Base-by-base conservation (phyloP, 2,113 vertebrate genomes). In the Xiphias gladius region DNA sequence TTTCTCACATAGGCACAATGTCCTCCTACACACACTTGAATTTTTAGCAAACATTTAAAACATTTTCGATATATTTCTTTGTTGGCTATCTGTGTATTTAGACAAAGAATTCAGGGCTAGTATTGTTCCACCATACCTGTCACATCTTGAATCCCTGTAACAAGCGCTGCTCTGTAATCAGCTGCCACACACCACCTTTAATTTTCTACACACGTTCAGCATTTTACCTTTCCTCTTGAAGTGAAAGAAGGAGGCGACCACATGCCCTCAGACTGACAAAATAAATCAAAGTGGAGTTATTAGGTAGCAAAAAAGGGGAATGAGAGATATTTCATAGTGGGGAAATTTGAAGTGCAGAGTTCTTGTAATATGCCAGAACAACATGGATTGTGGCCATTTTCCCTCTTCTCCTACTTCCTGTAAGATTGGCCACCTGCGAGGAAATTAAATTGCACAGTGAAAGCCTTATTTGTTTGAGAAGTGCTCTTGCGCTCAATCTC, bases 401-500 rank as follows among this genome's bases (percentile, higher is more conserved):
- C 41, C 41, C 30, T 50, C 35, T 71, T 41, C 26, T 76, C 26
- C 39, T 11, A 52, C 79, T 84, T 85, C 26, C 46, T 71, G 64
- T n/a, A 41, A 22, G 52, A 76, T 76, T 72, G 72, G 17, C 77
- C 75, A 70, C 84, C 85, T 89, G 73, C 28, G 7, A 83, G 70
- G 73, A 86, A 89, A 72, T 87, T 43, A 41, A 90, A 82, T 80
- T 72, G 61, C 72, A 76, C 61, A 69, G 43, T 68, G 26, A 83
- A 55, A 62, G 62, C 72, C 73, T 82, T 84, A 68, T 90, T 87
- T 90, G 82, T 90, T 80, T 77, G 59, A 81, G 83, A 84, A 26
- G 6, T 79, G 74, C 73, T 82, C 55, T 80, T 50, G 62, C 62
- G 48, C 37, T 70, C 46, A 73, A 79, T 90, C 22, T 90, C 61